A percentile compares a stretch with the other conserved stretches of the same genome.
Evolutionary conservation across 2,797 vertebrate genomes (phyloP).

Genomic region (Garrulus glandarius): DNA sequence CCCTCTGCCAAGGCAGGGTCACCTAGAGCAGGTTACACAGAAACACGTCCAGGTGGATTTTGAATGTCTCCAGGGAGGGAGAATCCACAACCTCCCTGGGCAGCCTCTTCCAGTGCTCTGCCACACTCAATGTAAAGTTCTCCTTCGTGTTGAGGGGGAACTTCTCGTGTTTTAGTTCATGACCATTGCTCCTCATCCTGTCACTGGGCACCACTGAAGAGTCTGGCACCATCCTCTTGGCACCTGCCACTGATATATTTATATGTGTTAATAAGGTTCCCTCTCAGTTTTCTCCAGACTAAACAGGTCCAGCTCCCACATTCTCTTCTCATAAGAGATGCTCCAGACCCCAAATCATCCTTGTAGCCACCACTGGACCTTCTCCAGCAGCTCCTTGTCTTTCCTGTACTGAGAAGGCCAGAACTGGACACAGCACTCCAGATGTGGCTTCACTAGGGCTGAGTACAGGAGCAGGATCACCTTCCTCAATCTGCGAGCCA

Average conservation of each 20-base stretch:
- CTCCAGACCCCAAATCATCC: not conserved
- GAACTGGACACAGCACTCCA: not conserved
- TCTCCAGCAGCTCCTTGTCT: not conserved
- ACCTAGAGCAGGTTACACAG: not conserved
- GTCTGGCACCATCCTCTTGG: not conserved
- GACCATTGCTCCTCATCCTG: not conserved
- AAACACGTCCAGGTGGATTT: not conserved
- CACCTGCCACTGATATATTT: not conserved
- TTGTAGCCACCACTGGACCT: rapidly evolving
- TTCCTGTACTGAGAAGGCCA: not conserved
- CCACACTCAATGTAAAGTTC: not conserved
- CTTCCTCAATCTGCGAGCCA: not conserved
- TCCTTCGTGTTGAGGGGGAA: not conserved
- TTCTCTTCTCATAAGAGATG: not conserved
- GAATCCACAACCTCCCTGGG: rapidly evolving
- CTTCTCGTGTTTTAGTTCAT: not conserved
- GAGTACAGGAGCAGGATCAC: not conserved
- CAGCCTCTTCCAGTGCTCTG: not conserved
- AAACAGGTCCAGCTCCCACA: not conserved
- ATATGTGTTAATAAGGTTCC: not conserved
- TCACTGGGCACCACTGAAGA: not conserved
- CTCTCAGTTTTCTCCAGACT: not conserved
- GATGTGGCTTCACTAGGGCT: not conserved
- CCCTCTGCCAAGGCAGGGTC: not conserved
- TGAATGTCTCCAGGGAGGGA: not conserved